Base-by-base conservation (phyloP, 2,888 invertebrate species). In the Drosophila macrothrix region DNA sequence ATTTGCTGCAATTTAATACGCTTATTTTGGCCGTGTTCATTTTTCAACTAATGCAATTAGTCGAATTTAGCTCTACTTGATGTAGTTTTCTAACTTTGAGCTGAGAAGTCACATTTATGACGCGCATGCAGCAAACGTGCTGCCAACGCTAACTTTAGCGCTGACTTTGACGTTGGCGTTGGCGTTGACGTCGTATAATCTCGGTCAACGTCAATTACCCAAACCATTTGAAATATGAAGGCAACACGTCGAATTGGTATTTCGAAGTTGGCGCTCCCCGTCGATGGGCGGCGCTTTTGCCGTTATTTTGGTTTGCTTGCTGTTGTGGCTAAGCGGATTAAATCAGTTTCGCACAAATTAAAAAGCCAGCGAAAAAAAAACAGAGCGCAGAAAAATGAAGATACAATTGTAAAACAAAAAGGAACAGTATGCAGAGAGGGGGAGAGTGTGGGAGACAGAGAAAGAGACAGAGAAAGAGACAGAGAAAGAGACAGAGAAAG, bases 181-280 rank as follows among this genome's bases (percentile, higher is more conserved):
- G 49, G 22, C 41, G 52, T 62, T 31, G 50, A 43, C 5, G 39
- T 55, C n/a, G 37, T 29, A 77, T 90, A 88, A 88, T 90, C 88
- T 82, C 69, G 68, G 73, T 79, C 76, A 82, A 80, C 89, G 87
- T 83, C 90, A 88, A 89, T 88, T 88, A 88, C 88, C 84, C 90
- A 88, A 78, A 78, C 88, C 86, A 75, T 59, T 39, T 50, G 63
- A 33, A n/a, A 49, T 14, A 29, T 39, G 62, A 49, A 25, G 58
- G 37, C 58, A 76, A 68, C 66, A 71, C 77, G 72, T 75, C 68
- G 66, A 78, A 83, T 70, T 76, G 78, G 66, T 73, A 71, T 76
- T 88, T 56, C 59, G 71, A 58, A 73, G 73, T 67, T 62, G 71
- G 41, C 46, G 53, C 59, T 60, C 46, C 59, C 6, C 14, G 46